phyloP scores from a whole-genome alignment of 2,888 invertebrate genomes.

The Napeogenes sylphis region DNA sequence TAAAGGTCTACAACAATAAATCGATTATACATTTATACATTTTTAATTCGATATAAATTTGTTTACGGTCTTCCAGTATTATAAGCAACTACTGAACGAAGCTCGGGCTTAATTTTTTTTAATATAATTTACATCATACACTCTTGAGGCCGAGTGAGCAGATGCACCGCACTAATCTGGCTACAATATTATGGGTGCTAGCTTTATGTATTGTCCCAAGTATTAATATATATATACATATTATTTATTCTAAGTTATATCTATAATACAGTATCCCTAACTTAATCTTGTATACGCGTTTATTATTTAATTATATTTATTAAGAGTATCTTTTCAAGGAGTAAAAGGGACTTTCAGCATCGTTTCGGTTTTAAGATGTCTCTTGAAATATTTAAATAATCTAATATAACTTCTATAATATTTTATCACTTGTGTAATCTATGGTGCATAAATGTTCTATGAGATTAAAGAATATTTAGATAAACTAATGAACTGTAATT shows the following conservation, averaged over 20 bases:
- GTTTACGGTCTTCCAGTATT: conserved; percentile 68
- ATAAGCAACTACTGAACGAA: conserved; percentile 47
- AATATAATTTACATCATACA: conserved; percentile 16
- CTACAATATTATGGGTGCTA: conserved; percentile 67
- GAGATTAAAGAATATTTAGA: conserved; percentile 53
- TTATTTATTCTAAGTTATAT: conserved; percentile 17
- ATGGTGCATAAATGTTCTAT: conserved; percentile 63
- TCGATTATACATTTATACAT: too few relatives aligned
- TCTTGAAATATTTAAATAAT: conserved; percentile 36
- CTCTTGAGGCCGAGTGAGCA: conserved; percentile 12
- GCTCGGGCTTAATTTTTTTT: conserved; percentile 39
- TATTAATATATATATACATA: conserved; percentile 4
- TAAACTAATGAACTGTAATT: conserved; percentile 38
- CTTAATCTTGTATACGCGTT: conserved; percentile 17
- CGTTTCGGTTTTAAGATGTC: conserved; percentile 39
- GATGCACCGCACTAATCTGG: conserved; percentile 54
- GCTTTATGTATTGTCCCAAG: conserved; percentile 38
- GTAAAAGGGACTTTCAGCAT: conserved; percentile 42
- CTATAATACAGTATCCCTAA: conserved; percentile 14
- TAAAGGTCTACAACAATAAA: too few relatives aligned
- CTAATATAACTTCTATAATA: conserved; percentile 29
- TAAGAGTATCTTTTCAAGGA: conserved; percentile 33
- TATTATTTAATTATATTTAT: conserved; percentile 19
- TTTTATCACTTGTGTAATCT: conserved; percentile 47
- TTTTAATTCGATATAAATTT: conserved; percentile 41